A percentile compares a stretch with the other conserved stretches of the same genome.
These are phyloP conservation scores for Priapulus caudatus DNA, from an alignment of 2,888 invertebrate genomes.

Conservation along the genomic window DNA sequence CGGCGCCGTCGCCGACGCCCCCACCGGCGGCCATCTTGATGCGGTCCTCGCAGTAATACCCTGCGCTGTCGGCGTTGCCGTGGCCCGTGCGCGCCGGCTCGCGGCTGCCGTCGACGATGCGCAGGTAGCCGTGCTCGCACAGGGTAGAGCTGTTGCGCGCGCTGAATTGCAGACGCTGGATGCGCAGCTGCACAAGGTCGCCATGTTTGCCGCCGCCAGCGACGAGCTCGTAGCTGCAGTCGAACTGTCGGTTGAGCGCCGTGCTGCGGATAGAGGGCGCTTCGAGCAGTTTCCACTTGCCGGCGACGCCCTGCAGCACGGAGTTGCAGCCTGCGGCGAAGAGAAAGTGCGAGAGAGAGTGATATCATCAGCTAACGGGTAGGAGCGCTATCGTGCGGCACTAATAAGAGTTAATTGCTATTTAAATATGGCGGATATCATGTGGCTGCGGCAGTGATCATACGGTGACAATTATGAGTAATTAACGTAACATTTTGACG, in stretches of 20 bases:
- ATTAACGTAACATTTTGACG: too few relatives aligned
- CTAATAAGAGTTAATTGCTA: too few relatives aligned
- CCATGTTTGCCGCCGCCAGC: not conserved
- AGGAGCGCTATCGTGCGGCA: too few relatives aligned
- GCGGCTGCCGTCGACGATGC: constrained; percentile 63
- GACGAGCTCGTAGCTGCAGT: not conserved
- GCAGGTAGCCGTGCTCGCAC: constrained; percentile 75
- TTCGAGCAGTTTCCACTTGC: constrained; percentile 1
- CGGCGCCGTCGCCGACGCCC: constrained; percentile 18
- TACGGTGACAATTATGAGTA: too few relatives aligned
- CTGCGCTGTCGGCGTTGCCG: constrained; percentile 76
- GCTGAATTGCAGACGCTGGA: not conserved
- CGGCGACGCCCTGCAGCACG: not conserved
- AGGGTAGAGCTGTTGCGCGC: constrained; percentile 51
- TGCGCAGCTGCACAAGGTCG: not conserved
- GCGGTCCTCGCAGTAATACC: constrained; percentile 65
- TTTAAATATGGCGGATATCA: too few relatives aligned
- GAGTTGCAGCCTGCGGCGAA: not conserved
- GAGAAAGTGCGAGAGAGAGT: too few relatives aligned
- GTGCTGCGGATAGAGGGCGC: not conserved
- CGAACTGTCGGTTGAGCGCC: not conserved
- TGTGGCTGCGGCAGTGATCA: too few relatives aligned
- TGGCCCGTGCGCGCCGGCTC: too few relatives aligned
- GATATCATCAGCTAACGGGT: too few relatives aligned
- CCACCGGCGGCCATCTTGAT: constrained; percentile 15